These are phyloP conservation scores for Cryptocephalus moraei DNA, from an alignment of 2,888 invertebrate species.

Conservation along the genomic window DNA sequence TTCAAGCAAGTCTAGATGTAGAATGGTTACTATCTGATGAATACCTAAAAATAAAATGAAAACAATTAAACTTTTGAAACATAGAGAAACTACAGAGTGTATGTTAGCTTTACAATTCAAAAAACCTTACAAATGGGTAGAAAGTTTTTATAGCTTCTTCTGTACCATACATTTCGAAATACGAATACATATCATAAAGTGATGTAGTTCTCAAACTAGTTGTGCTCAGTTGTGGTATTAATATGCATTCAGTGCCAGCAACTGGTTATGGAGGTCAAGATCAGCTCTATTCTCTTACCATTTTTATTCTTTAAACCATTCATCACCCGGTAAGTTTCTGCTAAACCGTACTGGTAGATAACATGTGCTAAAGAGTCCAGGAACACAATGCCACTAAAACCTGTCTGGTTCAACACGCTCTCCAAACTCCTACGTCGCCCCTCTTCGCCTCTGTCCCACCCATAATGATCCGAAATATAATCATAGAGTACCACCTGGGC, in stretches of 20 bases:
- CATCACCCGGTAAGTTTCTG: constrained; percentile 23
- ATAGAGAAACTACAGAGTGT: no score
- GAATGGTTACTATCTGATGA: constrained; percentile 24
- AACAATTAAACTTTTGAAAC: no score
- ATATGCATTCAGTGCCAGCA: no score
- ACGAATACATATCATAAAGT: no score
- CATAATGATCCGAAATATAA: constrained; percentile 21
- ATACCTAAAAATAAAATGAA: constrained; percentile 26
- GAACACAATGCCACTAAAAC: constrained; percentile 21
- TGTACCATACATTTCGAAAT: no score
- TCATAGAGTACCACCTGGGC: constrained; percentile 18
- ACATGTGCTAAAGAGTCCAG: constrained; percentile 31
- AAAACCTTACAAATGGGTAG: no score
- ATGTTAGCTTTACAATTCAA: no score
- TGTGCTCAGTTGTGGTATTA: no score
- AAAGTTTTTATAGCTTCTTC: no score
- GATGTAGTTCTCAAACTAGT: no score
- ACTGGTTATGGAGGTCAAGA: no score
- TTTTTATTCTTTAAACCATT: constrained; percentile 24
- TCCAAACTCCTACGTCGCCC: constrained; percentile 12
- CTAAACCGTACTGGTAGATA: constrained; percentile 24
- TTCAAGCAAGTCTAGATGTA: constrained; percentile 44
- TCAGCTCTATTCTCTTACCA: no score
- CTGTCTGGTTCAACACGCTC: constrained; percentile 12
- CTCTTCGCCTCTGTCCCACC: constrained; percentile 10